phyloP scores from a whole-genome alignment of 2,888 invertebrate genomes.

The Parnassius mnemosyne region DNA sequence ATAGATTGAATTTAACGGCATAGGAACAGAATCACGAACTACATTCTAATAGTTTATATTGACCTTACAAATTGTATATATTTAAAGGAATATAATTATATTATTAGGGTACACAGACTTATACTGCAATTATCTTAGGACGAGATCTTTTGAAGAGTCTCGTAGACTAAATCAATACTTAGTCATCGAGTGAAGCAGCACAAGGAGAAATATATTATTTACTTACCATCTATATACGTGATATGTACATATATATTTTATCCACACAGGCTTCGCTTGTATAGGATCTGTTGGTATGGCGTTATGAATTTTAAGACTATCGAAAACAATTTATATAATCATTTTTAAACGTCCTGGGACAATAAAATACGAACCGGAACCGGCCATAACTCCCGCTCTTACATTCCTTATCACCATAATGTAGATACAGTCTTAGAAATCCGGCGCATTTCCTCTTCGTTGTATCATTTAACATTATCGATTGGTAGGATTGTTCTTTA shows the following conservation, averaged over 20 bases:
- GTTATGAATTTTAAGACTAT: too few species aligned
- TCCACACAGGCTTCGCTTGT: too few species aligned
- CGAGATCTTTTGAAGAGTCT: not conserved
- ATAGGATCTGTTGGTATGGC: too few species aligned
- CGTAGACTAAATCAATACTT: constrained; percentile 5
- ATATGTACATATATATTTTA: too few species aligned
- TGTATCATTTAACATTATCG: not conserved
- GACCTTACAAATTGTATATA: constrained; percentile 16
- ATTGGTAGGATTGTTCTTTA: too few species aligned
- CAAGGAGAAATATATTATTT: not conserved
- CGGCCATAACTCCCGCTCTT: constrained; percentile 5
- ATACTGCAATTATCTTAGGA: not conserved
- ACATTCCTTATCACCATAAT: constrained; percentile 8
- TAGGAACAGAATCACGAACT: constrained; percentile 17
- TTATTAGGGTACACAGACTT: constrained; percentile 5
- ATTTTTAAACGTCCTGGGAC: constrained; percentile 1
- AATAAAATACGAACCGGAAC: constrained; percentile 15
- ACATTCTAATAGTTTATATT: constrained; percentile 10
- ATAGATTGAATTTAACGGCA: constrained; percentile 5
- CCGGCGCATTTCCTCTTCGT: constrained; percentile 3
- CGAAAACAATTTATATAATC: too few species aligned
- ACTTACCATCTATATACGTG: not conserved
- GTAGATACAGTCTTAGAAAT: constrained; percentile 2
- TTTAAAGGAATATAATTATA: constrained; percentile 6
- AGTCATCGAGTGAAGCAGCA: not conserved